Conservation (phyloP, 2,797 vertebrate genomes). For the Orestias chungarensis region DNA sequence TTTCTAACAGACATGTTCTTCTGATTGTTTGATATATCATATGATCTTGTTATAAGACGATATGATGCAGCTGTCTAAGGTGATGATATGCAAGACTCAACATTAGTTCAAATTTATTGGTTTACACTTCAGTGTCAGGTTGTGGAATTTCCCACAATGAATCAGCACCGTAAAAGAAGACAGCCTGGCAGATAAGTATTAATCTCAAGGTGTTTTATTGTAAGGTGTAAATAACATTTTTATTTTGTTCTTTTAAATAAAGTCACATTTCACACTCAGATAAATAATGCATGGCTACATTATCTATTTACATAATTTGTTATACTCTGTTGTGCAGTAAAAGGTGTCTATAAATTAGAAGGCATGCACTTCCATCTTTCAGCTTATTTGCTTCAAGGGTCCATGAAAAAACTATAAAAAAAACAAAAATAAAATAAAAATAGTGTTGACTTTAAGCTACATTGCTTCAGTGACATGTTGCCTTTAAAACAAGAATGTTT, state of each 20-base stretch:
- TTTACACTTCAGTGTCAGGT: conserved; percentile 4
- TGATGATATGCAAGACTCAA: not conserved
- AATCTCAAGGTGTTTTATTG: not conserved
- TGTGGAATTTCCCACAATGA: conserved; percentile 19
- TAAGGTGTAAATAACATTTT: not conserved
- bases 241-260: not conserved
- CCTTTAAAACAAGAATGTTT: no score
- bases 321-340: no score
- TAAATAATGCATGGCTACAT: not conserved
- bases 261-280: not conserved
- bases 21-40: not conserved
- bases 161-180: conserved; percentile 1
- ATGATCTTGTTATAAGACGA: not conserved
- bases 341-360: not conserved
- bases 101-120: conserved; percentile 6
- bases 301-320: not conserved
- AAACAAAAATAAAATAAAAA: not conserved
- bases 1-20: not conserved
- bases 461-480: not conserved
- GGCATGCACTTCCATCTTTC: not conserved
- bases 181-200: not conserved
- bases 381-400: not conserved
- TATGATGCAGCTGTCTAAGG: not conserved
- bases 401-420: not conserved
- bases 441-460: not conserved